Base-by-base conservation (phyloP, 2,113 vertebrate genomes). In the Cinclus cinclus region DNA sequence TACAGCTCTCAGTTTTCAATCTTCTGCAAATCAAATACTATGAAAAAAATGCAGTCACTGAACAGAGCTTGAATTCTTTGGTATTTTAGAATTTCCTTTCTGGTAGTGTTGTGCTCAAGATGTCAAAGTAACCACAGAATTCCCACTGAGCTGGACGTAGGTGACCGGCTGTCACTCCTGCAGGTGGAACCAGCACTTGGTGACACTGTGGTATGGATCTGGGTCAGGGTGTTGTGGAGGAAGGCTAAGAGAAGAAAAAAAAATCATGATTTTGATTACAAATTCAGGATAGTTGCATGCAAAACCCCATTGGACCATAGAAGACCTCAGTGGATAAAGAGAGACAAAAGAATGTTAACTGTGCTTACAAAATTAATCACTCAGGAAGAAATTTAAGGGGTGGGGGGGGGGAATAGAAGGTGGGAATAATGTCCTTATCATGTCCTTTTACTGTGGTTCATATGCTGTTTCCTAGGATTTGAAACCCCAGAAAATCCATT, bases 311-410 rank as follows among this genome's bases (percentile, higher is more conserved):
- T 77, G 67, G 59, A 78, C 68, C 33, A 31, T 90, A 68, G 59
- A 55, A 90, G 67, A 83, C 47, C 27, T 89, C 55, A 55, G 1
- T 37, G 49, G 47, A 81, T 86, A 22, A 71, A 92, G 52, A 90
- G 35, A 83, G 59, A 37, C 52, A 68, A 81, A 81, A 27, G 59
- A 89, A 56, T 78, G 52, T 83, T 90, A 56, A 56, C 33, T 90
- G 33, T 28, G 30, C 39, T 89, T 87, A 67, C 30, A 81, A 71
- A 92, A 77, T 75, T 64, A 89, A 19, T 78, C 52, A 47, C 47
- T 85, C n/a, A 39, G 44, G 56, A 87, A 69, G 39, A 78, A 75
- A 63, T 65, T 69, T 1, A 10, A 15, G 47, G 8, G 16, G 4
- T 37, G 35, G 2, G 5, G 6, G 2, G 5, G 6, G 27, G 18